Conservation (phyloP, 2,113 vertebrate genomes). For the Siniperca knerii region DNA sequence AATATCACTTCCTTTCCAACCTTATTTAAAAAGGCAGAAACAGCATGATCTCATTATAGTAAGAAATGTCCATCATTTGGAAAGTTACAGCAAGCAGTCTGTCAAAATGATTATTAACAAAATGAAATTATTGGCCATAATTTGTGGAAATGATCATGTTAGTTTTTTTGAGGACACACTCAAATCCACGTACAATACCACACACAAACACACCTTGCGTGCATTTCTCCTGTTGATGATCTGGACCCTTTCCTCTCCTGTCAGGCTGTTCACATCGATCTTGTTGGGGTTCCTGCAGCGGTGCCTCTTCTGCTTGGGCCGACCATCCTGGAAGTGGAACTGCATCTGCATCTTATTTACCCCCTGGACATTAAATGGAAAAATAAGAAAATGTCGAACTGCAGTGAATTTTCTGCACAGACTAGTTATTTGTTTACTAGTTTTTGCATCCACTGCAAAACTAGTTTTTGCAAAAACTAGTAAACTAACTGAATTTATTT, state of each 20-base stretch:
- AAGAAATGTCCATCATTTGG: background rate
- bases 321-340: conserved; percentile 94
- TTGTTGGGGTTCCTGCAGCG: conserved; percentile 98
- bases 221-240: conserved; percentile 98
- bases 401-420: background rate
- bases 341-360: conserved; percentile 89
- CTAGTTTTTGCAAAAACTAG: too few species aligned
- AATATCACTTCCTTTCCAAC: background rate
- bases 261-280: conserved; percentile 97
- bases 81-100: background rate
- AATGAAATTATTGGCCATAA: background rate
- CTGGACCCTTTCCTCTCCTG: conserved; percentile 97
- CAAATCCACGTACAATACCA: background rate
- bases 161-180: background rate
- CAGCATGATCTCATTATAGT: background rate
- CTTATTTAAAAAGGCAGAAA: background rate
- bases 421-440: too few species aligned
- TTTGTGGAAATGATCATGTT: background rate
- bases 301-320: conserved; percentile 98
- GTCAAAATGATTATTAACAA: background rate
- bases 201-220: conserved; percentile 89
- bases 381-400: background rate
- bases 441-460: background rate
- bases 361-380: conserved; percentile 64
- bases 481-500: background rate